phyloP scores from a whole-genome alignment of 1,140 invertebrate species.

The Piezodorus guildinii region DNA sequence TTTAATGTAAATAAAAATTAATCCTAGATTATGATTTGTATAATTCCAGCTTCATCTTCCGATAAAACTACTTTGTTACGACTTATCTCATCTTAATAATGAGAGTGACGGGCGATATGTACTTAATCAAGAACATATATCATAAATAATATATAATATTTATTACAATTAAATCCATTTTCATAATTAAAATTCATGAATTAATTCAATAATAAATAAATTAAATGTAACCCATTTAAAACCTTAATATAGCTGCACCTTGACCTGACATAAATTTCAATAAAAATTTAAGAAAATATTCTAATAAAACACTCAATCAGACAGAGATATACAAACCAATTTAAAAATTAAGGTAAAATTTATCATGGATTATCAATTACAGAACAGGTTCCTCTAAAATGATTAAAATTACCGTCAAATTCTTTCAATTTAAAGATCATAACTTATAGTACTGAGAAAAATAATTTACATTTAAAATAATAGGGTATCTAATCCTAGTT shows the following conservation, averaged over 20 bases:
- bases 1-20: slow-evolving; percentile 41
- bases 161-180: slow-evolving; percentile 45
- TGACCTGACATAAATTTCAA: slow-evolving; percentile 41
- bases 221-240: slow-evolving; percentile 40
- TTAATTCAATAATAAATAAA: slow-evolving; percentile 30
- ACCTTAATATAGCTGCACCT: slow-evolving; percentile 42
- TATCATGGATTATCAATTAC: slow-evolving; percentile 45
- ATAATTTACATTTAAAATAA: too few species aligned
- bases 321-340: slow-evolving; percentile 43
- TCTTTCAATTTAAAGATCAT: too few species aligned
- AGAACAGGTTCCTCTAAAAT: too few species aligned
- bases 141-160: slow-evolving; percentile 34
- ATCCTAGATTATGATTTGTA: slow-evolving; percentile 40
- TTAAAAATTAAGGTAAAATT: slow-evolving; percentile 36
- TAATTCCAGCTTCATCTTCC: slow-evolving; percentile 51
- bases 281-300: slow-evolving; percentile 33
- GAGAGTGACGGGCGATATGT: slow-evolving; percentile 58
- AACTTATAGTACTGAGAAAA: too few species aligned
- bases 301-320: slow-evolving; percentile 39
- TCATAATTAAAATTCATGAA: slow-evolving; percentile 33
- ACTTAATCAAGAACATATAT: slow-evolving; percentile 37
- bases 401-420: too few species aligned
- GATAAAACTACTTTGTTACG: slow-evolving; percentile 56
- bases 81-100: slow-evolving; percentile 35
- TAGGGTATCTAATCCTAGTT: too few species aligned